Percentiles rank a stretch among this genome's conserved stretches.
Conservation (phyloP, 2,113 vertebrate genomes). For the Varanus salvator region DNA sequence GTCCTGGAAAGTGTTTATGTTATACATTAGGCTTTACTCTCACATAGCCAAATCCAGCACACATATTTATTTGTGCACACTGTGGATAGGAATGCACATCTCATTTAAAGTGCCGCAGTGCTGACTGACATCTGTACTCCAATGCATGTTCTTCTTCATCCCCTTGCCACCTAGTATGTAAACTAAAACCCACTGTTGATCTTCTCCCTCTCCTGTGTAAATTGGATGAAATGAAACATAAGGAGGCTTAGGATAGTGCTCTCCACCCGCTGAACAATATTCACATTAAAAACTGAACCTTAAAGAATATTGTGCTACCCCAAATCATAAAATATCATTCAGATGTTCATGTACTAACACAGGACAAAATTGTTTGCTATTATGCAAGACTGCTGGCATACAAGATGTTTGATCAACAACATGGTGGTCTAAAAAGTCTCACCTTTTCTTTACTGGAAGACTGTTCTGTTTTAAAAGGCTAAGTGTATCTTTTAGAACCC, state of each 20-base stretch:
- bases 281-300: neutral
- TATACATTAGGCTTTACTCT: neutral
- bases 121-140: neutral
- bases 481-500: slow-evolving; percentile 89
- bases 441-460: slow-evolving; percentile 89
- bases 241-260: neutral
- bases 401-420: slow-evolving; percentile 17
- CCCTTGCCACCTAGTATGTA: neutral
- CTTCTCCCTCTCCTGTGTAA: neutral
- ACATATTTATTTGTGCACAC: neutral
- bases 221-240: neutral
- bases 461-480: slow-evolving; percentile 86
- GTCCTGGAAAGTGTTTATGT: neutral
- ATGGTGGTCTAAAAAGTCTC: slow-evolving; percentile 60
- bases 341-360: neutral
- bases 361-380: neutral
- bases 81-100: neutral
- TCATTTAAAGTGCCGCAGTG: neutral
- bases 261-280: neutral
- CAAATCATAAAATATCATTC: neutral
- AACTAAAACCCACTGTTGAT: neutral
- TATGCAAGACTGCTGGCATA: neutral
- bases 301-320: neutral
- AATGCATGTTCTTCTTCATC: neutral
- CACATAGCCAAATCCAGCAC: neutral